Evolutionary conservation across 2,113 vertebrate genomes (phyloP).

Genomic region (Athene cunicularia): DNA sequence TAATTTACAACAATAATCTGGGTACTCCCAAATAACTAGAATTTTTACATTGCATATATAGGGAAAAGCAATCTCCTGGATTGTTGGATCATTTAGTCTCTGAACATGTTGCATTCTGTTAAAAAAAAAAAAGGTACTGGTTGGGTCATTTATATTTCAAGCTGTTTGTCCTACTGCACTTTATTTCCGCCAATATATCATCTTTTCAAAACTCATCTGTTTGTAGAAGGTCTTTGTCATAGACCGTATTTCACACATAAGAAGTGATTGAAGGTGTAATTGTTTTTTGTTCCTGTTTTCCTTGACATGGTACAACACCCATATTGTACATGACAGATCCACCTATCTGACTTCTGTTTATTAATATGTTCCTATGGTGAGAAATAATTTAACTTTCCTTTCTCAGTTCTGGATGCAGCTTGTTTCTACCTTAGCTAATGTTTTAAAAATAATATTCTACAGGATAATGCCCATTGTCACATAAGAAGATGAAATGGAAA

Average conservation of each 20-base stretch:
- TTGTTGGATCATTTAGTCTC: not conserved
- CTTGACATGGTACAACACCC: not conserved
- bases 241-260: not conserved
- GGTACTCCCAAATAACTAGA: not conserved
- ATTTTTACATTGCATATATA: not conserved
- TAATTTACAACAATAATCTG: not conserved
- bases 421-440: not conserved
- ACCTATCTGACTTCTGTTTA: not conserved
- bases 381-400: not conserved
- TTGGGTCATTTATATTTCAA: not conserved
- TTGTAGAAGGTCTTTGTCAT: not conserved
- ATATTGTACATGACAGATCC: not conserved
- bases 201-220: not conserved
- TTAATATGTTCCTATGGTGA: not conserved
- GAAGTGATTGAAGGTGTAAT: not conserved
- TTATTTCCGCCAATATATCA: not conserved
- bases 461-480: not conserved
- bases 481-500: not conserved
- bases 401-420: not conserved
- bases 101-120: not conserved
- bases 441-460: not conserved
- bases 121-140: not conserved
- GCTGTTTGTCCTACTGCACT: not conserved
- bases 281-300: not conserved
- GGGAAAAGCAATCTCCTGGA: not conserved